Evolutionary conservation across 2,113 vertebrate species (phyloP), one percentile per base, ranked within the genome.

Genomic region (Mesoclemmys tuberculata): DNA sequence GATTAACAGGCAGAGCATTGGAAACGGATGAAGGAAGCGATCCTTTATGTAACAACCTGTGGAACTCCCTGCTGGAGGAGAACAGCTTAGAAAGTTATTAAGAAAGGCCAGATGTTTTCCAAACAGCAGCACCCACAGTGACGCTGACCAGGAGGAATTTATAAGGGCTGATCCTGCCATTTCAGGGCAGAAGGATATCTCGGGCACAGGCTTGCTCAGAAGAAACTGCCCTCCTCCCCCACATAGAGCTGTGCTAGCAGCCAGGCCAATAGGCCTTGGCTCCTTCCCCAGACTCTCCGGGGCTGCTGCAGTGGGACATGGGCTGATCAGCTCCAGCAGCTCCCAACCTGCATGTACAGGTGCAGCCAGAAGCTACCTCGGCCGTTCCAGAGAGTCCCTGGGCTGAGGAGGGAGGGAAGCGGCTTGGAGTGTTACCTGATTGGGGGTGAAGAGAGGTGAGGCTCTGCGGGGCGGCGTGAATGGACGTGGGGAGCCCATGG

Each of bases 401-500:
- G 58, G 35, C 61, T 22, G 35, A n/a, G 64, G 22, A 18, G 35
- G n/a, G 6, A 52, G 13, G n/a, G 64, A 5, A 38, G 0, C n/a
- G 82, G 86, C 46, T 19, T 1, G 0, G 11, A 27, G 35, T 1
- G 0, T 96, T 92, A 97, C 98, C 97, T 97, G 97, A 55, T n/a
- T 97, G 5, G 92, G 90, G 80, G 84, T 2, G 1, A 97, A 97
- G 79, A 92, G 58, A 0, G 87, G 78, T 44, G 92, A 81, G 3
- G 85, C 61, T 58, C 96, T 96, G 58, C 44, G 68, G 58, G 96
- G 22, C 0, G 54, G 89, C 0, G 93, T 68, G 74, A 98, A 97
- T 1, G 98, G 97, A 58, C 90, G 98, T 26, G 97, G 93, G 18
- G 98, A 96, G 48, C 97, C 97, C 1, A 97, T 55, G 5, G 98